These are phyloP conservation scores for Rhinolophus ferrumequinum DNA, from an alignment of 2,113 vertebrate species.

Conservation along the genomic window DNA sequence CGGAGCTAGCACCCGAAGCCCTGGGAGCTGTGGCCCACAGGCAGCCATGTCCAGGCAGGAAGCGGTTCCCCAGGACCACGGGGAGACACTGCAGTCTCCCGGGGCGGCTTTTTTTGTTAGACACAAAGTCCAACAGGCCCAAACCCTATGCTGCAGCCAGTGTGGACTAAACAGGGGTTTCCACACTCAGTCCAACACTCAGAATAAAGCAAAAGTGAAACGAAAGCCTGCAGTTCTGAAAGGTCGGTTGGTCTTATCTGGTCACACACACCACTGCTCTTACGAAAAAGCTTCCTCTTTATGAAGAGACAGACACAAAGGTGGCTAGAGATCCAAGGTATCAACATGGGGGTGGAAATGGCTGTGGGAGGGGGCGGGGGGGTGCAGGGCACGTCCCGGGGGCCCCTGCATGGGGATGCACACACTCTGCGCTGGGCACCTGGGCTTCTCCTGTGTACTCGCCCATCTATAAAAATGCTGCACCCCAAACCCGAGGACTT, in stretches of 20 bases:
- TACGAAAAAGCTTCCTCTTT: neutral
- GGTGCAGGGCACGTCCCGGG: neutral
- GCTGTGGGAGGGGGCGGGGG: neutral
- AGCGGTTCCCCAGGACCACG: fast-evolving
- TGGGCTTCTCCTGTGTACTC: neutral
- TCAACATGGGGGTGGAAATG: neutral
- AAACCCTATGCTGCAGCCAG: fast-evolving
- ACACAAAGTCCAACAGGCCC: neutral
- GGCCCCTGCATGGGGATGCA: no score
- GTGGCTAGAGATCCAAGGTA: neutral
- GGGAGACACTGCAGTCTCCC: fast-evolving
- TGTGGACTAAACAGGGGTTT: fast-evolving
- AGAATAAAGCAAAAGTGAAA: neutral
- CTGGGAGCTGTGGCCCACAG: fast-evolving
- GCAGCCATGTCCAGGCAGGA: neutral
- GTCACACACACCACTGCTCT: neutral
- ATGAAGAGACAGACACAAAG: fast-evolving
- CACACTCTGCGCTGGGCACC: fast-evolving
- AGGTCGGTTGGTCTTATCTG: fast-evolving
- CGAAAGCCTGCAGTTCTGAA: fast-evolving
- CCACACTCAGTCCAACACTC: fast-evolving
- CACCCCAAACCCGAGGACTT: fast-evolving
- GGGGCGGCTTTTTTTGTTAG: neutral
- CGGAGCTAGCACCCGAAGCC: fast-evolving
- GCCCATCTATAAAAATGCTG: fast-evolving